Conservation (phyloP, 92 coral and sea anemone genomes). For the Epizoanthus scotinus region DNA sequence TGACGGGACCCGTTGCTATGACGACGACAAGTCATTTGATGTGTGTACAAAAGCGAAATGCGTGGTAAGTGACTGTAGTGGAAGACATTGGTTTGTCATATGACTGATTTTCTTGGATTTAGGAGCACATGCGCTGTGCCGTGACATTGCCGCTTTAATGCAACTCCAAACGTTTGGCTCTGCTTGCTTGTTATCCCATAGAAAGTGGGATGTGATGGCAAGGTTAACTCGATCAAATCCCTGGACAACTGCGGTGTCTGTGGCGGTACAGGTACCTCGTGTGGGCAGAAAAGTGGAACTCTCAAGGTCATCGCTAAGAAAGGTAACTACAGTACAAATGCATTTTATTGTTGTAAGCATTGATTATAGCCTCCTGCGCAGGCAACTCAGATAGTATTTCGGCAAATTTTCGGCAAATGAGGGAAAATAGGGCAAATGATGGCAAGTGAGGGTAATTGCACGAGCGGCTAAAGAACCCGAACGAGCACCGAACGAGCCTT, state of each 20-base stretch:
- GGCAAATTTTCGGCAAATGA: no score
- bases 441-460: no score
- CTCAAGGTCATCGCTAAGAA: conserved; percentile 11
- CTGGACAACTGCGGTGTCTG: conserved; percentile 30
- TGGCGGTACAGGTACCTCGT: conserved; percentile 19
- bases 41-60: conserved; percentile 83
- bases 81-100: no score
- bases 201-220: conserved; percentile 33
- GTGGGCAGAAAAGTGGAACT: not conserved
- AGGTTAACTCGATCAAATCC: conserved; percentile 11
- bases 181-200: not conserved
- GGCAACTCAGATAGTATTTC: no score
- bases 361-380: no score
- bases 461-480: no score
- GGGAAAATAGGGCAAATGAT: no score
- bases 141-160: no score
- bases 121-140: no score
- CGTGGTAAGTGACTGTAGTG: conserved; percentile 51
- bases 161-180: no score
- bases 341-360: not conserved
- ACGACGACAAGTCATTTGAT: conserved; percentile 59
- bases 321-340: not conserved
- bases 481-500: no score
- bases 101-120: not conserved
- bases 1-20: conserved; percentile 82